These are phyloP conservation scores for Melitaea cinxia DNA, from an alignment of 1,140 invertebrate genomes.

Conservation along the genomic window DNA sequence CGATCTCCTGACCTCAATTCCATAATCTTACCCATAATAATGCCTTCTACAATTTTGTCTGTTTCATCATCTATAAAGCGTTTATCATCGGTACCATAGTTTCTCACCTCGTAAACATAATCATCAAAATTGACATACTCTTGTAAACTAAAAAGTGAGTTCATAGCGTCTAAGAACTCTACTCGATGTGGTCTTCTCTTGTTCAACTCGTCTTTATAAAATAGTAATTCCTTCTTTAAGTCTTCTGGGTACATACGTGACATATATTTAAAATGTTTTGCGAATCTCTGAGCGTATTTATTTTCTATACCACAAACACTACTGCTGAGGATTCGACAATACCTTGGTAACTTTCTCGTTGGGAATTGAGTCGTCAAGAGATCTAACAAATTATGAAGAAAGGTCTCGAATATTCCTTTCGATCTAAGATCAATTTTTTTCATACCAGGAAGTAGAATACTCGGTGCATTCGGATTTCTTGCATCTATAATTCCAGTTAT, in stretches of 20 bases:
- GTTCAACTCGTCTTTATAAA: slow-evolving; percentile 45
- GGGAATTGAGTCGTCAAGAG: slow-evolving; percentile 47
- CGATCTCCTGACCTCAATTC: slow-evolving; percentile 40
- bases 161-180: slow-evolving; percentile 55
- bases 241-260: slow-evolving; percentile 49
- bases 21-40: slow-evolving; percentile 49
- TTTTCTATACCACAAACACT: slow-evolving; percentile 37
- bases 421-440: slow-evolving; percentile 31
- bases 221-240: slow-evolving; percentile 41
- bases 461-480: slow-evolving; percentile 19
- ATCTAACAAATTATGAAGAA: slow-evolving; percentile 48
- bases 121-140: slow-evolving; percentile 52
- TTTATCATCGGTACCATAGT: slow-evolving; percentile 49
- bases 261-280: slow-evolving; percentile 45
- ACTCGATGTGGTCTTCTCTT: slow-evolving; percentile 34
- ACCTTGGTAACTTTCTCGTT: slow-evolving; percentile 45
- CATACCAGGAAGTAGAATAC: slow-evolving; percentile 27
- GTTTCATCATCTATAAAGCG: slow-evolving; percentile 52
- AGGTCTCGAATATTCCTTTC: slow-evolving; percentile 56
- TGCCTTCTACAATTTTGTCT: slow-evolving; percentile 45
- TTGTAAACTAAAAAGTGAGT: slow-evolving; percentile 47
- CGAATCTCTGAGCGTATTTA: slow-evolving; percentile 44
- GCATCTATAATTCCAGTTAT: slow-evolving; percentile 33
- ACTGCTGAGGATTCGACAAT: slow-evolving; percentile 45
- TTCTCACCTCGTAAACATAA: slow-evolving; percentile 52